A percentile compares a stretch with the other conserved stretches of the same genome.
phyloP scores from a whole-genome alignment of 2,113 vertebrate species.

The Paradoxurus hermaphroditus region DNA sequence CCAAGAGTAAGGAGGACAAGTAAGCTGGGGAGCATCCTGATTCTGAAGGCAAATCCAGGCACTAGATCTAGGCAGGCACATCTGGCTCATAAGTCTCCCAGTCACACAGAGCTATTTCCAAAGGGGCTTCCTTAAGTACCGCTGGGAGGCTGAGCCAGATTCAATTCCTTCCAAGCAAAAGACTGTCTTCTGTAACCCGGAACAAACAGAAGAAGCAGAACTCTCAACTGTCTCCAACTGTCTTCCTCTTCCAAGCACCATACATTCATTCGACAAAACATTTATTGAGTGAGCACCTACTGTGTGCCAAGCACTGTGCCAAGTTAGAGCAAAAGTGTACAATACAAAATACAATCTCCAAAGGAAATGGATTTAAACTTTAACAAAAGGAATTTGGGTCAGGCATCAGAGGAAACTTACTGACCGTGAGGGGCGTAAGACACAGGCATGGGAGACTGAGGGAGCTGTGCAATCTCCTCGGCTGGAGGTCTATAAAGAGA shows the following conservation, averaged over 20 bases:
- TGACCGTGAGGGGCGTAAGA: conserved; percentile 73
- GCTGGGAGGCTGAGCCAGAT: background rate
- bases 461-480: conserved; percentile 74
- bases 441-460: conserved; percentile 75
- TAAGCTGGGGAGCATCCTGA: background rate
- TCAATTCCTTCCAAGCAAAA: background rate
- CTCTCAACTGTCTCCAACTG: background rate
- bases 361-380: conserved; percentile 57
- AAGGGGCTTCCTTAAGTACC: background rate
- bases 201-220: background rate
- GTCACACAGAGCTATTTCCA: background rate
- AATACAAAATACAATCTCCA: conserved; percentile 63
- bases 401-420: conserved; percentile 73
- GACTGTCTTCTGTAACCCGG: background rate
- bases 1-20: background rate
- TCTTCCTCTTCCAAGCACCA: conserved; percentile 21
- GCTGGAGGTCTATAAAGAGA: conserved; percentile 75
- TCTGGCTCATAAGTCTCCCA: background rate
- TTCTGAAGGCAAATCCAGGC: background rate
- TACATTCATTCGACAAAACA: conserved; percentile 37
- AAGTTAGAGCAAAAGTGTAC: conserved; percentile 65
- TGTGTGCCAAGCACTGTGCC: conserved; percentile 62
- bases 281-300: conserved; percentile 27
- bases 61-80: background rate
- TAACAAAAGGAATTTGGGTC: conserved; percentile 68